Evolutionary conservation across 2,888 invertebrate genomes (phyloP).

Genomic region (Dicyrtomina minuta): DNA sequence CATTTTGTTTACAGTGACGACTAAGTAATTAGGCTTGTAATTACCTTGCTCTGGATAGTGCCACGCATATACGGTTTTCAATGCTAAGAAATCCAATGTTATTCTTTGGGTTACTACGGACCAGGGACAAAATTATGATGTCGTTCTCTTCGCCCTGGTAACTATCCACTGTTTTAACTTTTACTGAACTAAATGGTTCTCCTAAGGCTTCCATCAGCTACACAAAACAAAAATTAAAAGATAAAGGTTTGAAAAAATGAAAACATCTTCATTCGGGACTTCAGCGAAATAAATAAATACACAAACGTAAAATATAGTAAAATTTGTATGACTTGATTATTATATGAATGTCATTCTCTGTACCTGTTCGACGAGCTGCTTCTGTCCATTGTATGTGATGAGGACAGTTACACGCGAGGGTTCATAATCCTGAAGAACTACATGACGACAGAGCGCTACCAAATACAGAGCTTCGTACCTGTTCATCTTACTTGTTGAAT

Average conservation of each 20-base stretch:
- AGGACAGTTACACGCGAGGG: constrained; percentile 71
- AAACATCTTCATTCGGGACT: no score
- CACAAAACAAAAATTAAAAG: no score
- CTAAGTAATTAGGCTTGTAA: no score
- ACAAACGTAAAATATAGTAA: no score
- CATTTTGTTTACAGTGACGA: no score
- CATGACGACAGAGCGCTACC: constrained; percentile 64
- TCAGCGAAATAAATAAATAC: no score
- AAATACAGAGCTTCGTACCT: constrained; percentile 67
- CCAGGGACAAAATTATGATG: constrained; percentile 76
- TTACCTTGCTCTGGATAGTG: constrained; percentile 75
- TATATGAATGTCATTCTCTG: no score
- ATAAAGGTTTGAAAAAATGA: no score
- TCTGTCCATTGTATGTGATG: constrained; percentile 71
- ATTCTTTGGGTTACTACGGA: constrained; percentile 69
- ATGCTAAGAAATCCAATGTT: constrained; percentile 74
- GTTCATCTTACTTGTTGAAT: constrained; percentile 66
- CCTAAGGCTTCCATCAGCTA: no score
- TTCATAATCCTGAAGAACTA: constrained; percentile 65
- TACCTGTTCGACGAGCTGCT: constrained; percentile 63
- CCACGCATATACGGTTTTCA: constrained; percentile 77
- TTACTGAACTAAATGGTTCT: constrained; percentile 58
- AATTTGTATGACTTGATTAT: no score
- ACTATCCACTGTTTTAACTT: constrained; percentile 71
- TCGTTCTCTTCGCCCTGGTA: constrained; percentile 78